Base-by-base conservation (phyloP, 2,113 vertebrate species). In the Oceanodroma tethys region DNA sequence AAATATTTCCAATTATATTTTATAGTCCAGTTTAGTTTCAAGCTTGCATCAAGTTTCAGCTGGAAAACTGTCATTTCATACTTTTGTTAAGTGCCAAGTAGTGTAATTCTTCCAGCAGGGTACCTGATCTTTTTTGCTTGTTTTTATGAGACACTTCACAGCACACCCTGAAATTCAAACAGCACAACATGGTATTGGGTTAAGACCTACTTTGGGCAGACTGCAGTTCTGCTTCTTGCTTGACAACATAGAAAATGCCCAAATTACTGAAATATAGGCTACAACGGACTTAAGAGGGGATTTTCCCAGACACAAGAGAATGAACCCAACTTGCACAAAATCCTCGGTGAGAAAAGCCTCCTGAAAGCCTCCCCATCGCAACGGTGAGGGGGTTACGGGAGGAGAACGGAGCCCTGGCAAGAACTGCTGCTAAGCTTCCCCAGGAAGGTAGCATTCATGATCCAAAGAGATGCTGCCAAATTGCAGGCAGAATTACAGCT, bases 101-200 rank as follows among this genome's bases (percentile, higher is more conserved):
- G n/a, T 14, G 15, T 6, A 45, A 11, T 27, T 50, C 56, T 42
- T n/a, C 63, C 59, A 90, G 38, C 48, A 52, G 26, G 66, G 42
- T 6, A 81, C 15, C 34, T 48, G 32, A 18, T 43, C 22, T 22
- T 56, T 50, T 34, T 3, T 27, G 27, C 11, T 34, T 38, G 27
- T 25, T 81, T 71, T 34, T 7, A 45, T 18, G 34, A 65, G 38
- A 71, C 16, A 3, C 36, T 40, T 76, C 58, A 50, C 38, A 91
- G 66, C 52, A 58, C n/a, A 63, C 3, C 50, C 55, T 16, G 16
- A 68, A 81, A 63, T 23, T 36, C 40, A n/a, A 90, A 65, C 20
- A 47, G 30, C 4, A n/a, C 30, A 11, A 34, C 1, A 1, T 1
- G 16, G 62, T 42, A 21, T 43, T 6, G 2, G 36, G 16, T 25